These are phyloP conservation scores for Stenolophus ochropezus DNA, from an alignment of 2,888 invertebrate species.

Conservation along the genomic window DNA sequence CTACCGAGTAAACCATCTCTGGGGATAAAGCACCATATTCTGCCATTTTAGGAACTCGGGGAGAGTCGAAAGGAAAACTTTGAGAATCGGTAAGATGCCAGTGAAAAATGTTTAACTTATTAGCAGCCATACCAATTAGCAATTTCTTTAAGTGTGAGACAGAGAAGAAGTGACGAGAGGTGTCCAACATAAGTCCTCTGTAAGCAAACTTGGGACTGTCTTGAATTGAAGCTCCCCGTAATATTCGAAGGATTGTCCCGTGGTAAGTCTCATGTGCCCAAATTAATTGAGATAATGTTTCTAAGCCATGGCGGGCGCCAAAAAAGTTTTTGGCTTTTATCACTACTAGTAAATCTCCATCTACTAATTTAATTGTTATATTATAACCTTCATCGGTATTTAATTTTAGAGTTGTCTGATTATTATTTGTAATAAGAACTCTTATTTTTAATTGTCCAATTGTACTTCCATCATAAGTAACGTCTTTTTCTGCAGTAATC, in stretches of 20 bases:
- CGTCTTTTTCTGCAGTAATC: slow-evolving; percentile 59
- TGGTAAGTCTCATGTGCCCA: slow-evolving; percentile 84
- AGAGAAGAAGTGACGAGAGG: slow-evolving; percentile 92
- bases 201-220: slow-evolving; percentile 88
- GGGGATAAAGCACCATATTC: slow-evolving; percentile 91
- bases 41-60: slow-evolving; percentile 85
- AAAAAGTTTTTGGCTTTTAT: slow-evolving; percentile 82
- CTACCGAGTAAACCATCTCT: slow-evolving; percentile 79
- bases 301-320: slow-evolving; percentile 86
- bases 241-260: slow-evolving; percentile 77
- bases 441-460: too few species aligned
- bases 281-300: slow-evolving; percentile 86
- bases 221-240: slow-evolving; percentile 80
- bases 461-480: too few species aligned
- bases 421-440: slow-evolving; percentile 75
- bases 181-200: slow-evolving; percentile 92
- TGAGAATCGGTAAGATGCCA: slow-evolving; percentile 96
- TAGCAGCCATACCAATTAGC: slow-evolving; percentile 91
- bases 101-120: slow-evolving; percentile 94
- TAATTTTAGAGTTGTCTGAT: slow-evolving; percentile 76
- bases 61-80: slow-evolving; percentile 90
- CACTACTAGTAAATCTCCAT: slow-evolving; percentile 76
- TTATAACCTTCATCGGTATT: slow-evolving; percentile 86
- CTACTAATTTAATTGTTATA: slow-evolving; percentile 76
- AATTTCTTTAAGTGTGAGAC: slow-evolving; percentile 82